A percentile compares a stretch with the other conserved stretches of the same genome.
phyloP scores from a whole-genome alignment of 1,140 invertebrate genomes.

The Daktulosphaira vitifoliae region DNA sequence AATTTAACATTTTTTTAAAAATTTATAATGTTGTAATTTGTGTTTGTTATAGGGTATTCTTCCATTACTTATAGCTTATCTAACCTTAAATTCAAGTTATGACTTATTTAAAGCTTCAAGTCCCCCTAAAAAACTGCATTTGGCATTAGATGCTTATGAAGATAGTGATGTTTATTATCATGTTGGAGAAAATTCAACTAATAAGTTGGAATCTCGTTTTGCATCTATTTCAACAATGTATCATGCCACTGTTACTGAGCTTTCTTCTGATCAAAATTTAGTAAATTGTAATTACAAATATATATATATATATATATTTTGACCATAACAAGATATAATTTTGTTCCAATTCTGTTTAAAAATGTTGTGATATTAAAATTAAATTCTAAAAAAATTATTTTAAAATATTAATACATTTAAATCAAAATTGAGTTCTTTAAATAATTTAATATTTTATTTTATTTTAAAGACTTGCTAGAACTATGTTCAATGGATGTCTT shows the following conservation, averaged over 20 bases:
- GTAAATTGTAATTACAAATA: constrained; percentile 17
- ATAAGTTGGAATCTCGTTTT: constrained; percentile 8
- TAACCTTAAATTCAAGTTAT: not conserved
- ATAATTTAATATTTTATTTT: not conserved
- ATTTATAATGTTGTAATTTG: no score
- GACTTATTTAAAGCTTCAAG: not conserved
- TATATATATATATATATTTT: no score
- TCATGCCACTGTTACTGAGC: constrained; percentile 3
- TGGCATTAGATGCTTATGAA: constrained; percentile 19
- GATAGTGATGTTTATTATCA: constrained; percentile 22
- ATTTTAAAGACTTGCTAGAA: constrained; percentile 23
- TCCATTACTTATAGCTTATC: not conserved
- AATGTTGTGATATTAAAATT: no score
- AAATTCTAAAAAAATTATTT: no score
- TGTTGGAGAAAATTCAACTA: not conserved
- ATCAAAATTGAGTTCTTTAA: no score
- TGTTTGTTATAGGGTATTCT: no score
- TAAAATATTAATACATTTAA: no score
- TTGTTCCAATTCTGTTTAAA: no score
- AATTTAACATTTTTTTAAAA: no score
- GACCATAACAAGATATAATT: no score
- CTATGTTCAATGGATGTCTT: constrained; percentile 18
- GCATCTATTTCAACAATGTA: constrained; percentile 1
- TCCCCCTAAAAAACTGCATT: not conserved
- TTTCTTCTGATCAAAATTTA: not conserved